Evolutionary conservation across 2,888 invertebrate species (phyloP).

Genomic region (Carabus problematicus): DNA sequence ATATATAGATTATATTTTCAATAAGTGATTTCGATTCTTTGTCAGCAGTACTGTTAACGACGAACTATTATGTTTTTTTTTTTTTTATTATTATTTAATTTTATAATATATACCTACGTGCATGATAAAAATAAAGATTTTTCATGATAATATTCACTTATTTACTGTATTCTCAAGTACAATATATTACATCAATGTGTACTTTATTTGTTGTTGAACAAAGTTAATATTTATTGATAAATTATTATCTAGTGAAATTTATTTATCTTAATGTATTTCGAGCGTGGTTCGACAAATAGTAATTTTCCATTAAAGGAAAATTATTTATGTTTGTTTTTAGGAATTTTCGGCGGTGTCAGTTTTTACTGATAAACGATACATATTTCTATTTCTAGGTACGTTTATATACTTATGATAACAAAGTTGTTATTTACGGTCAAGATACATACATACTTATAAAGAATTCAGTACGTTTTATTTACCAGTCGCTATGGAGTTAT

Average conservation of each 20-base stretch:
- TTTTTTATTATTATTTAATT: slow-evolving; percentile 39
- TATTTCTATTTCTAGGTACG: not conserved
- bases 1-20: slow-evolving; percentile 20
- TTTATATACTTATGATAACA: not conserved
- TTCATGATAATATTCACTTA: slow-evolving; percentile 19
- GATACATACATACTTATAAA: not conserved
- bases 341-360: not conserved
- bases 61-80: slow-evolving; percentile 37
- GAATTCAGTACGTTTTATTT: not conserved
- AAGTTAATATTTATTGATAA: too few relatives aligned
- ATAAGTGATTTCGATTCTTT: slow-evolving; percentile 10
- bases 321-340: not conserved
- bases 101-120: slow-evolving; percentile 38
- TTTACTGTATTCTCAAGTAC: too few relatives aligned
- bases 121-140: slow-evolving; percentile 40
- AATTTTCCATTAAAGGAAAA: too few relatives aligned
- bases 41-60: slow-evolving; percentile 32
- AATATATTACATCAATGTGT: too few relatives aligned
- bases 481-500: not conserved
- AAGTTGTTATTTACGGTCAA: not conserved
- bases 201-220: too few relatives aligned
- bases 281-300: not conserved
- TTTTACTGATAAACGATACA: not conserved
- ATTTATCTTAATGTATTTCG: not conserved
- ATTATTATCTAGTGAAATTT: slow-evolving; percentile 1